A percentile compares a stretch with the other conserved stretches of the same genome.
phyloP scores from a whole-genome alignment of 2,888 invertebrate genomes.

The Agonopterix arenella region DNA sequence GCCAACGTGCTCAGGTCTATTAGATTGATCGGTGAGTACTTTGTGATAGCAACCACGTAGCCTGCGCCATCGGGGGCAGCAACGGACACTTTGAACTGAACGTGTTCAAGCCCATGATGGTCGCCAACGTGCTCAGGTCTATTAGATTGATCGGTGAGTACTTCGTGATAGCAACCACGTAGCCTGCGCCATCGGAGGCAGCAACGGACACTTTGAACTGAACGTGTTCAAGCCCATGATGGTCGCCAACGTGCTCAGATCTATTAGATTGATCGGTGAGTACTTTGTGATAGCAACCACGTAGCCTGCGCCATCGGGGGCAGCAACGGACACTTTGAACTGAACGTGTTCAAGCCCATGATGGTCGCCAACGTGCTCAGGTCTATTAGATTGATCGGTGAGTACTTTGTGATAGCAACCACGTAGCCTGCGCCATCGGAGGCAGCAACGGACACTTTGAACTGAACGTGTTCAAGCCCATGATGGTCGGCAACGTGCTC shows the following conservation, averaged over 20 bases:
- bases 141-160: constrained; percentile 89
- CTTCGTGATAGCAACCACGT: constrained; percentile 99
- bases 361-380: constrained; percentile 95
- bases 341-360: constrained; percentile 99
- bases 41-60: constrained; percentile 98
- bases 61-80: constrained; percentile 92
- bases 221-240: constrained; percentile 99
- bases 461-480: constrained; percentile 98
- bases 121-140: constrained; percentile 93
- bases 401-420: no score
- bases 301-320: constrained; percentile 95
- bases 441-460: constrained; percentile 99
- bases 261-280: constrained; percentile 90
- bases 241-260: constrained; percentile 93
- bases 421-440: constrained; percentile 94
- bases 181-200: constrained; percentile 93
- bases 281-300: no score
- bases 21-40: constrained; percentile 86
- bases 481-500: constrained; percentile 95
- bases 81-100: constrained; percentile 99
- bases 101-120: constrained; percentile 98
- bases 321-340: constrained; percentile 97
- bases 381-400: constrained; percentile 90
- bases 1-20: constrained; percentile 94
- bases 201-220: constrained; percentile 98